Base-by-base conservation (phyloP, 23 tunicate species). In the Trididemnum nubilum region DNA sequence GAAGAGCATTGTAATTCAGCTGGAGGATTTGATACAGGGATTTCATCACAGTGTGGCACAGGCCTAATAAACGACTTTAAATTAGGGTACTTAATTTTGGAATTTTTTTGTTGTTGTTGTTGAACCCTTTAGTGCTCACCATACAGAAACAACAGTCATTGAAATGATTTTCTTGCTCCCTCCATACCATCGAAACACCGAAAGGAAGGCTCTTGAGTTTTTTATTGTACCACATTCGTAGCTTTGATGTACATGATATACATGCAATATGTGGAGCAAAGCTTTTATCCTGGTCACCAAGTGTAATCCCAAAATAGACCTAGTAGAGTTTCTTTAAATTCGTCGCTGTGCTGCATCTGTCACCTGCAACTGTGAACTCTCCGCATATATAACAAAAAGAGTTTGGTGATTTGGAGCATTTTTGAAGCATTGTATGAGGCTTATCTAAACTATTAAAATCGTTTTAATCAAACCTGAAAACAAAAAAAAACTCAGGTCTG, bases 341-440 rank as follows among this genome's bases (percentile, higher is more conserved):
- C 37, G 12, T 52, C 28, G 81, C 54, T 27, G 54, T 51, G 81
- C 67, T 51, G 36, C 67, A 24, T 54, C 38, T 77, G 66, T 54
- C 67, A 77, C 37, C 66, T 77, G 67, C 81, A 77, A 54, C 37
- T 32, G 81, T 77, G 66, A 77, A 77, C 81, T 77, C 67, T 77
- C 67, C 81, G 25, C 66, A 77, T 5, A 77, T 54, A 54, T 54
- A 77, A 54, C 81, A 52, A 33, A 77, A 77, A 2, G 67, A 54
- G 81, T 77, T 51, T 77, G 79, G 81, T 73, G 60, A 73, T 25
- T 60, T 38, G 39, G 30, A 7, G 26, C 79, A 73, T 73, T 37
- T 73, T 73, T 60, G 22, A 73, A 60, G 79, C 60, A 73, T 73
- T 73, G 9, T 73, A 30, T n/a, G n/a, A n/a, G n/a, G n/a, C n/a